Evolutionary conservation across 2,888 invertebrate genomes (phyloP), one percentile per base, ranked within the genome.

Genomic region (Crematogaster levior): DNA sequence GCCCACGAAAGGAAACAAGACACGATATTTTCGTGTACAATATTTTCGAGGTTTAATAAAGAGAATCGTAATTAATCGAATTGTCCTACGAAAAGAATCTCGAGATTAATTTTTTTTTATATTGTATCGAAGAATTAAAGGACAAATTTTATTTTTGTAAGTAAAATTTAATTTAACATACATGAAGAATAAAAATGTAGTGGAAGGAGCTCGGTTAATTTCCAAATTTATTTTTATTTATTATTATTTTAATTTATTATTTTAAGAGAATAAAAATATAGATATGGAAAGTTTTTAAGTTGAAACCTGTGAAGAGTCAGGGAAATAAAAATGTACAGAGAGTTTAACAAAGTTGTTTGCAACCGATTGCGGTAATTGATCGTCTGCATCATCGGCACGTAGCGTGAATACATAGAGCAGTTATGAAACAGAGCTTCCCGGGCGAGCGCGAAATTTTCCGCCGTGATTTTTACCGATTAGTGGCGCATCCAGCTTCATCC

Each of bases 381-480:
- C 24, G 18, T 61, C 10, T 48, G 27, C 27, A 40, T 24, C 43
- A 18, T 21, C 3, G 12, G 5, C 12, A 4, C 1, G 10, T 5
- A 24, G 56, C 15, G 9, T 2, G 27, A 18, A 12, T 4, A 18
- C n/a, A 51, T 15, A 24, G 15, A 12, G 18, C 37, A 15, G 5
- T 63, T 48, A 37, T 6, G 6, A 30, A 46, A 51, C 21, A 18
- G 63, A 58, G 34, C 2, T 66, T 58, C 18, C 30, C 12, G 3
- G 5, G 51, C 12, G 3, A 3, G 51, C 27, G 9, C 10, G 27
- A 75, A 56, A 12, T 56, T 30, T 43, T 56, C 24, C 21, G 7
- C 12, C 21, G 43, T 21, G 77, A 56, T 66, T 43, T 30, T 43
- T n/a, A 21, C 18, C 24, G 56, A 79, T 79, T 79, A 58, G 10